Evolutionary conservation across 2,888 invertebrate genomes (phyloP), one percentile per base, ranked within the genome.

Genomic region (Amphipyra berbera): DNA sequence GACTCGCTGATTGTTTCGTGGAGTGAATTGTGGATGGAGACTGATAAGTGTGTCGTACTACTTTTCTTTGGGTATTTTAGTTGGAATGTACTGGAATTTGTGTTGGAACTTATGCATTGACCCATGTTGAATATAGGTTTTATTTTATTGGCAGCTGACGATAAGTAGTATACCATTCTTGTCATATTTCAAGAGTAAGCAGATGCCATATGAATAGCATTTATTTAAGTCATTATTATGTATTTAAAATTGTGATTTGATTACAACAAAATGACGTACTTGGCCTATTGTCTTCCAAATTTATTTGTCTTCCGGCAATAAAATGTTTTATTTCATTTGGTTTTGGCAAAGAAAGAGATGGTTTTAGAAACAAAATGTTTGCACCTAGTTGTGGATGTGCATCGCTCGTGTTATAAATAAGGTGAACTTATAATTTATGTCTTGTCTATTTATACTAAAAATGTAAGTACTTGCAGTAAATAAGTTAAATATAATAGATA

Each of bases 381-480:
- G 91, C 90, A 89, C 90, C 86, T 84, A 82, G 74, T 75, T 42
- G 78, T 77, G 76, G 68, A 75, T 82, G 88, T 88, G 90, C 84
- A 84, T 87, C 88, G 89, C 88, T 90, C 92, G 92, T 84, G 86
- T 88, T 88, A 82, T 76, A 82, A 88, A 30, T 30, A 90, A 93
- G 94, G 94, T 94, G 94, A 94, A 92, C 93, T 89, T 81, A 82
- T 84, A 83, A 87, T 85, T 90, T 87, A 91, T 93, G 93, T 93
- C 94, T 94, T 94, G 78, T 78, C 73, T 85, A 82, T 88, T 84
- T 87, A 80, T 78, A 76, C 67, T 82, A 72, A 64, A 62, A 59
- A 62, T 58, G 41, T 79, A 80, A 79, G 73, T 82, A 82, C 79
- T 79, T 60, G 81, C 80, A 78, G 68, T 85, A 82, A 61, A 64